Evolutionary conservation across 1,140 invertebrate species (phyloP).

Genomic region (Drosophila bocki): DNA sequence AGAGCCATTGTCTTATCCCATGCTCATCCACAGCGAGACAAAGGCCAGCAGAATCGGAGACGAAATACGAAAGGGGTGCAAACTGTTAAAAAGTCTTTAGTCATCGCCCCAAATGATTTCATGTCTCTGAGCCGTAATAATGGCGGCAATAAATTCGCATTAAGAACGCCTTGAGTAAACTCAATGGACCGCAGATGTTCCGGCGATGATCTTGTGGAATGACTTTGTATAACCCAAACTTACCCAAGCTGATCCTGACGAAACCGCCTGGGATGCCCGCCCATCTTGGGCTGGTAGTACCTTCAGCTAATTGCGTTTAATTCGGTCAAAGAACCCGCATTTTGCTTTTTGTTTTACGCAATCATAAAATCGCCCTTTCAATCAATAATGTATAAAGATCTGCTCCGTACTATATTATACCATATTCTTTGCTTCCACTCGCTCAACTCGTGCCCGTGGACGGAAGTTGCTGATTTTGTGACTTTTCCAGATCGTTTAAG

Average conservation of each 20-base stretch:
- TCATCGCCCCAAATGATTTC: slow-evolving; percentile 66
- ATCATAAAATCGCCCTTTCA: slow-evolving; percentile 56
- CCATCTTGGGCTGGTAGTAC: slow-evolving; percentile 31
- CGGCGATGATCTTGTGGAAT: slow-evolving; percentile 42
- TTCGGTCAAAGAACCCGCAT: slow-evolving; percentile 81
- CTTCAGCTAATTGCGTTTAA: slow-evolving; percentile 81
- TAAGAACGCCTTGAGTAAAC: slow-evolving; percentile 63
- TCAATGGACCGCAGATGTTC: slow-evolving; percentile 53
- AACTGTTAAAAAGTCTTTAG: slow-evolving; percentile 73
- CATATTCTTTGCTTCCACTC: slow-evolving; percentile 35
- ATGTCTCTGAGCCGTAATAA: slow-evolving; percentile 64
- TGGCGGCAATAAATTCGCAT: slow-evolving; percentile 81
- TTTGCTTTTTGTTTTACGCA: slow-evolving; percentile 63
- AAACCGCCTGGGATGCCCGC: background rate
- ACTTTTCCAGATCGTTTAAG: slow-evolving; percentile 70
- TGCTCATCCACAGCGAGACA: slow-evolving; percentile 2
- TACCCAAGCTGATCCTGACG: slow-evolving; percentile 33
- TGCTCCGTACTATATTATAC: slow-evolving; percentile 7
- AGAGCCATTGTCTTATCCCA: slow-evolving; percentile 69
- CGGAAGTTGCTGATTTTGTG: slow-evolving; percentile 83
- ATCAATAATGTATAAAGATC: slow-evolving; percentile 47
- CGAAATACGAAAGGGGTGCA: slow-evolving; percentile 53
- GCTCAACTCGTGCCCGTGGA: slow-evolving; percentile 53
- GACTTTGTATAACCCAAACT: slow-evolving; percentile 27
- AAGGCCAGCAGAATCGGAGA: slow-evolving; percentile 61